Percentiles rank a stretch among this genome's conserved stretches.
These are phyloP conservation scores for Cynocephalus volans DNA, from an alignment of 2,113 vertebrate genomes.

Conservation along the genomic window DNA sequence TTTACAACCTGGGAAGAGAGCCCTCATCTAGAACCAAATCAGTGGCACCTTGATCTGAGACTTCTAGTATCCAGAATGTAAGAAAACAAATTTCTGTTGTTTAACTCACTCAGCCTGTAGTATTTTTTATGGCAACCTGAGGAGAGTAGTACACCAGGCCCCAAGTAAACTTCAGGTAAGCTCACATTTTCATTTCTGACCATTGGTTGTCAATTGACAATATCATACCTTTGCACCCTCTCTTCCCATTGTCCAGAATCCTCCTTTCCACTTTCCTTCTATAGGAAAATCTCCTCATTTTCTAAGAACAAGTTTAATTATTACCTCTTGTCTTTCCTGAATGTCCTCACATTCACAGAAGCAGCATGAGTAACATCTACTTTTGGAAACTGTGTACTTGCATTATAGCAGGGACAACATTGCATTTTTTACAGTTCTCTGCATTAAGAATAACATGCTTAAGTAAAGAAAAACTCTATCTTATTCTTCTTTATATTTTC, in stretches of 20 bases:
- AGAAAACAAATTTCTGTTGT: neutral
- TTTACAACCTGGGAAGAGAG: neutral
- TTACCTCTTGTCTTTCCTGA: neutral
- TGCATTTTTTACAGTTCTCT: neutral
- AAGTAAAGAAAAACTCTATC: neutral
- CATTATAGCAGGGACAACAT: neutral
- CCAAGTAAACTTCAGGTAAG: neutral
- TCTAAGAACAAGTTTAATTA: neutral
- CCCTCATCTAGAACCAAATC: neutral
- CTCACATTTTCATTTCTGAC: neutral
- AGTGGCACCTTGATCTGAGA: neutral
- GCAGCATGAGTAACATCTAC: neutral
- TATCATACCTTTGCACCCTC: fast-evolving
- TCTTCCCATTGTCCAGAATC: neutral
- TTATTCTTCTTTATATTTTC: neutral
- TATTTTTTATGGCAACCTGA: neutral
- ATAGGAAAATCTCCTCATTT: neutral
- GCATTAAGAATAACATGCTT: neutral
- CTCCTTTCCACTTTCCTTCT: neutral
- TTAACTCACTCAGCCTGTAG: neutral
- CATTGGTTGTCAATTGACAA: neutral
- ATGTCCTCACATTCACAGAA: neutral
- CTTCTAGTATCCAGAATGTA: neutral
- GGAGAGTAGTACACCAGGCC: neutral
- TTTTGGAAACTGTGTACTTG: neutral